Conservation (phyloP, 30 jellyfish, hydroid and myxozoan genomes). For the Sanderia malayensis region DNA sequence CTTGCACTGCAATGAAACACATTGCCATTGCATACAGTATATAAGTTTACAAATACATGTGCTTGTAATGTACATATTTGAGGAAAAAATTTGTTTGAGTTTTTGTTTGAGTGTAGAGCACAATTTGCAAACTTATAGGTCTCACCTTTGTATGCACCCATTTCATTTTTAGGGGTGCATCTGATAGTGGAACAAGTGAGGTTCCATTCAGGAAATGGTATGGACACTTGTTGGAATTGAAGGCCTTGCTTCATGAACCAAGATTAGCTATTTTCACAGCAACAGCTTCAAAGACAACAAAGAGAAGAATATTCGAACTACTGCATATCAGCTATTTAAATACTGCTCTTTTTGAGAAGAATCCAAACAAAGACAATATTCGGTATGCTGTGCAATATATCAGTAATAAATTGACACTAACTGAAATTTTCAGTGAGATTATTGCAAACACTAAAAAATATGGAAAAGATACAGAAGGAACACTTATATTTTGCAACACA, state of each 20-base stretch:
- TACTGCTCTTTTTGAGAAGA: constrained; percentile 17
- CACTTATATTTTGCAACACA: background rate
- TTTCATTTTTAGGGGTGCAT: background rate
- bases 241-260: background rate
- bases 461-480: background rate
- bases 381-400: background rate
- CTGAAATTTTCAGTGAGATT: background rate
- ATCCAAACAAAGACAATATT: constrained; percentile 11
- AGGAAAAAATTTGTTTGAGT: background rate
- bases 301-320: background rate
- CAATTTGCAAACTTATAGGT: too few relatives aligned
- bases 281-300: constrained; percentile 25
- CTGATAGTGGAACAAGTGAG: background rate
- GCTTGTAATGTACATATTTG: background rate
- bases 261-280: constrained; percentile 33
- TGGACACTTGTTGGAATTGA: background rate
- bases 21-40: background rate
- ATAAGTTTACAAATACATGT: background rate
- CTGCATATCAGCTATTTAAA: constrained; percentile 1
- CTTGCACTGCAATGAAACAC: background rate
- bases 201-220: background rate
- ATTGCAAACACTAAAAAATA: background rate
- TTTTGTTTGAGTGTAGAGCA: too few relatives aligned
- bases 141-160: too few relatives aligned
- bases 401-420: background rate